Conservation (phyloP, 2,797 vertebrate genomes). For the Mormyrops boulengeri region DNA sequence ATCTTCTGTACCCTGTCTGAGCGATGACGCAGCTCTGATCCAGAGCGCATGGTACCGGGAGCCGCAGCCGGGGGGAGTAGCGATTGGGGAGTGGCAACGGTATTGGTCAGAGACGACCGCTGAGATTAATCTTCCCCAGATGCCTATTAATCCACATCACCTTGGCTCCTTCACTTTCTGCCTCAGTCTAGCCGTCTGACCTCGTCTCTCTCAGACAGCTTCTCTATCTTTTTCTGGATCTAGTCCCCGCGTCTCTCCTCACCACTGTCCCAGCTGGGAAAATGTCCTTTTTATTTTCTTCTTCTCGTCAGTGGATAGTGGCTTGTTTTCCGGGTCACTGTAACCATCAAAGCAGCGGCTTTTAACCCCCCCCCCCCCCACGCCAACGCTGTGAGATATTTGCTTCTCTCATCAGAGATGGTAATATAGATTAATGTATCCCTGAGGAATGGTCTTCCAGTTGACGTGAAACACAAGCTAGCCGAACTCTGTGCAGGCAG, state of each 20-base stretch:
- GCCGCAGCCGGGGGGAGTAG: background rate
- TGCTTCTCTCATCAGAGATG: conserved; percentile 29
- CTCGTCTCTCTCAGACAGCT: background rate
- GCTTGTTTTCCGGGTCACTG: background rate
- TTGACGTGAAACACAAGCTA: conserved; percentile 38
- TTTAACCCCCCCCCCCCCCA: background rate
- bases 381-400: background rate
- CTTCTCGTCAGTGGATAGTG: background rate
- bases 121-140: conserved; percentile 16
- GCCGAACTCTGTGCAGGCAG: conserved; percentile 39
- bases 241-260: background rate
- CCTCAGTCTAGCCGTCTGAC: conserved; percentile 9
- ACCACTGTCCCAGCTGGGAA: background rate
- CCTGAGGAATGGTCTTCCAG: conserved; percentile 36
- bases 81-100: background rate
- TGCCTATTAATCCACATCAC: conserved; percentile 8
- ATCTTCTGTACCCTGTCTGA: background rate
- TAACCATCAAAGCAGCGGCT: background rate
- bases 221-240: conserved; percentile 2
- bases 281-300: background rate
- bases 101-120: background rate
- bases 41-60: background rate
- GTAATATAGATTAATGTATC: conserved; percentile 35
- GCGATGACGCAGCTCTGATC: background rate
- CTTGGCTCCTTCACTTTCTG: background rate